phyloP scores from a whole-genome alignment of 2,888 invertebrate species.

The Hipparchia sbordonii region DNA sequence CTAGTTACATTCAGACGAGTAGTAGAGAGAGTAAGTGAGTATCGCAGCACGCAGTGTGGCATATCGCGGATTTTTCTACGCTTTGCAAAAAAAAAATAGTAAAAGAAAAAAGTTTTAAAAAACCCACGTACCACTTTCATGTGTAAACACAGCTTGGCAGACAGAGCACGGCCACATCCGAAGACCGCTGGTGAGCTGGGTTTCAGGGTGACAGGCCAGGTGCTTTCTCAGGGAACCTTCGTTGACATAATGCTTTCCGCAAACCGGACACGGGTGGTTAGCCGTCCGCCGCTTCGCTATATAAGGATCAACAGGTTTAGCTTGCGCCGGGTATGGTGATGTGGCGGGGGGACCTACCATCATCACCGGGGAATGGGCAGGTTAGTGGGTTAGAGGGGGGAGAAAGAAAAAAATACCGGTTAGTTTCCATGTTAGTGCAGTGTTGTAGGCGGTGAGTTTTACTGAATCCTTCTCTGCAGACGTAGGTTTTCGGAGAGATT shows the following conservation, averaged over 20 bases:
- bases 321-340: slow-evolving; percentile 83
- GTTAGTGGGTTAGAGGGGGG: slow-evolving; percentile 74
- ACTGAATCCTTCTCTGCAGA: slow-evolving; percentile 25
- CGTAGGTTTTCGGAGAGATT: neutral
- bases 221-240: slow-evolving; percentile 95
- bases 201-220: slow-evolving; percentile 96
- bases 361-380: slow-evolving; percentile 80
- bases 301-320: slow-evolving; percentile 88
- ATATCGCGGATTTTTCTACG: neutral
- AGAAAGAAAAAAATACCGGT: slow-evolving; percentile 63
- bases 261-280: slow-evolving; percentile 97
- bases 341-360: slow-evolving; percentile 83
- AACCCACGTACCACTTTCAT: slow-evolving; percentile 91
- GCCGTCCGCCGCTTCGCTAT: slow-evolving; percentile 96
- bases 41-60: no score
- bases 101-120: neutral
- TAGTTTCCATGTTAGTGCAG: slow-evolving; percentile 66
- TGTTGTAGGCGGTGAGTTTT: slow-evolving; percentile 49
- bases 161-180: slow-evolving; percentile 98
- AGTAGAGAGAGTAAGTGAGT: no score
- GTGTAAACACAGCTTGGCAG: slow-evolving; percentile 97
- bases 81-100: neutral
- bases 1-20: no score
- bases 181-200: slow-evolving; percentile 92
- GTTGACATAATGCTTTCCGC: slow-evolving; percentile 97